Percentiles rank a stretch among this genome's conserved stretches.
Evolutionary conservation across 2,113 vertebrate genomes (phyloP).

Genomic region (Tyrannus savana): DNA sequence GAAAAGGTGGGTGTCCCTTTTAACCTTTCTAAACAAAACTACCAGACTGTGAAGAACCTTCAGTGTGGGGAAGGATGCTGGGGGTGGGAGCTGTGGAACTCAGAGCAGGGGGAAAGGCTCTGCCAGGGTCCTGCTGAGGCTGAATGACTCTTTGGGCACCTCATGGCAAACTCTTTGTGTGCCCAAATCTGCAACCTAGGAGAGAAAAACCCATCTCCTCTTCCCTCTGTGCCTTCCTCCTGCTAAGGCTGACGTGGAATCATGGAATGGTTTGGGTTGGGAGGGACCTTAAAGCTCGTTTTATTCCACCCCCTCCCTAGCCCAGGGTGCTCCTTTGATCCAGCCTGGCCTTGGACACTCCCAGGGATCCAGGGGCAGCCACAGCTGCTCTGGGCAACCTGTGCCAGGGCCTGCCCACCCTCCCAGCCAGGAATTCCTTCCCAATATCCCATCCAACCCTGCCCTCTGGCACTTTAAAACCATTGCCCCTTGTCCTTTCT

Average conservation of each 20-base stretch:
- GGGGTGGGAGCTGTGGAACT: not conserved
- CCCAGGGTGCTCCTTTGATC: not conserved
- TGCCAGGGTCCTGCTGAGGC: not conserved
- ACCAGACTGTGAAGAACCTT: not conserved
- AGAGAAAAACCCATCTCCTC: not conserved
- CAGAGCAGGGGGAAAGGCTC: not conserved
- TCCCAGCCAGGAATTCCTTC: not conserved
- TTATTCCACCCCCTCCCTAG: not conserved
- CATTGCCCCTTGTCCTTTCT: not conserved
- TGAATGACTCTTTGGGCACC: not conserved
- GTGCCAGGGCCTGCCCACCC: not conserved
- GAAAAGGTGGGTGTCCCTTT: slow-evolving; percentile 84
- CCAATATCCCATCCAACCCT: not conserved
- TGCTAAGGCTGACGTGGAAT: not conserved
- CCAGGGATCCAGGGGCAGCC: not conserved
- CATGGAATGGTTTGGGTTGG: not conserved
- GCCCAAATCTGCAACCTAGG: not conserved
- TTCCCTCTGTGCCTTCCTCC: not conserved
- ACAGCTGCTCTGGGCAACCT: not conserved
- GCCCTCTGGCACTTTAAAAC: not conserved
- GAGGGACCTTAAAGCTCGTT: not conserved
- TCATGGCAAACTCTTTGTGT: not conserved
- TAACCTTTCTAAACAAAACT: not conserved
- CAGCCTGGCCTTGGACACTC: rapidly evolving
- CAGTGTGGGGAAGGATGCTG: not conserved